A percentile compares a stretch with the other conserved stretches of the same genome.
These are phyloP conservation scores for Drosophila paucipuncta DNA, from an alignment of 2,888 invertebrate genomes.

Conservation along the genomic window DNA sequence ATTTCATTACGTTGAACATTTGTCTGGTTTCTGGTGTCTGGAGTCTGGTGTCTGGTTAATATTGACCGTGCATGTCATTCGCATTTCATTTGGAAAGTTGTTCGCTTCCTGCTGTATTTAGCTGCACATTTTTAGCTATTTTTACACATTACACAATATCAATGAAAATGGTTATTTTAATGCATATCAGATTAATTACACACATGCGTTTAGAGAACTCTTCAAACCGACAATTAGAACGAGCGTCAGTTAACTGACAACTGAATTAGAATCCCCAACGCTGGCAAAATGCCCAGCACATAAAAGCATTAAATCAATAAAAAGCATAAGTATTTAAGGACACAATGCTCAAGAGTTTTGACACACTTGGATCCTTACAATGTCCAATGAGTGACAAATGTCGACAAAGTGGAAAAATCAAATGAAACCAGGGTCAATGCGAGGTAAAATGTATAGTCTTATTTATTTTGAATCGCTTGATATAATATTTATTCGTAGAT, in stretches of 20 bases:
- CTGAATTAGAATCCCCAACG: conserved; percentile 7
- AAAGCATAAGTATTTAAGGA: conserved; percentile 10
- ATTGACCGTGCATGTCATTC: conserved; percentile 73
- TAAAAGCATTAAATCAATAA: conserved; percentile 40
- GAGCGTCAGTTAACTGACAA: conserved; percentile 38
- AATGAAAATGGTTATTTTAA: conserved; percentile 19
- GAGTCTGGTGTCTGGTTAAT: conserved; percentile 43
- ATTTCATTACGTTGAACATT: conserved; percentile 51
- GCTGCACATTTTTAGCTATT: conserved; percentile 38
- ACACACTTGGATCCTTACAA: conserved; percentile 35
- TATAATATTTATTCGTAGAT: not conserved
- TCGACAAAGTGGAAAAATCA: conserved; percentile 8
- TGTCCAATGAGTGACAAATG: conserved; percentile 15
- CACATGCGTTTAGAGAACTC: conserved; percentile 8
- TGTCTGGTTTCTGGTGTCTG: conserved; percentile 15
- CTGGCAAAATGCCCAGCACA: conserved; percentile 8
- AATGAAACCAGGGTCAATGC: conserved; percentile 35
- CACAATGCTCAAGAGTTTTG: conserved; percentile 40
- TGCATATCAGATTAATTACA: conserved; percentile 10
- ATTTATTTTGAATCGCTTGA: not conserved
- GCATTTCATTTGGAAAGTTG: conserved; percentile 74
- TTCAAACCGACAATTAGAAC: conserved; percentile 26
- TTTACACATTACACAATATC: conserved; percentile 24
- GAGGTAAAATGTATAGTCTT: not conserved
- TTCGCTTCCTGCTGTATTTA: conserved; percentile 72